phyloP scores from a whole-genome alignment of 2,888 invertebrate species.

The Agriotes lineatus region DNA sequence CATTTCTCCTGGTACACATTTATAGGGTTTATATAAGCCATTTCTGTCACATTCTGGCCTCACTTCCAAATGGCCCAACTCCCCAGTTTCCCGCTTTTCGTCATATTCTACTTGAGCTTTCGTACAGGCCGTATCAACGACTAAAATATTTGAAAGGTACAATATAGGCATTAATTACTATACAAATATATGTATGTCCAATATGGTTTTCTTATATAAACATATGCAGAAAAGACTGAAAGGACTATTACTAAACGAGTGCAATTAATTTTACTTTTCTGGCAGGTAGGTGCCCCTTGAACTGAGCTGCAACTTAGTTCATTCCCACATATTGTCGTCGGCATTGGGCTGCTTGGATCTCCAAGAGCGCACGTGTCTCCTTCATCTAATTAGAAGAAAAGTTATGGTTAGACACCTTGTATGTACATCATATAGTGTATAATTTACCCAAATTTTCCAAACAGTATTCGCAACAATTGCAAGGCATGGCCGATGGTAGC shows the following conservation, averaged over 20 bases:
- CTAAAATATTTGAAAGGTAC: no score
- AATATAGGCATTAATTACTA: no score
- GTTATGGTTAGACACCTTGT: neutral
- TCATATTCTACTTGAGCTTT: slow-evolving; percentile 67
- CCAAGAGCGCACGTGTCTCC: slow-evolving; percentile 67
- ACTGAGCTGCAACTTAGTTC: slow-evolving; percentile 70
- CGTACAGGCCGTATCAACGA: slow-evolving; percentile 56
- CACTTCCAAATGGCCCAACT: slow-evolving; percentile 69
- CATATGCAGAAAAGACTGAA: no score
- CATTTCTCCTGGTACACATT: slow-evolving; percentile 78
- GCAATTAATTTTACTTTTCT: slow-evolving; percentile 64
- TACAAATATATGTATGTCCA: no score
- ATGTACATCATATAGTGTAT: neutral
- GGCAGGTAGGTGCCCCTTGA: no score
- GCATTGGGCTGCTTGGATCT: slow-evolving; percentile 66
- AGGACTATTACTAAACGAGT: no score
- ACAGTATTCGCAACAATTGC: slow-evolving; percentile 76
- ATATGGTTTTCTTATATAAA: no score
- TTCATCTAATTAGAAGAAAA: slow-evolving; percentile 63
- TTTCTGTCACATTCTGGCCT: slow-evolving; percentile 74
- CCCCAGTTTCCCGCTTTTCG: slow-evolving; percentile 64
- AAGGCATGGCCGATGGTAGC: slow-evolving; percentile 71
- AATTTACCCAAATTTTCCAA: slow-evolving; percentile 69
- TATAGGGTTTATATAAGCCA: slow-evolving; percentile 70
- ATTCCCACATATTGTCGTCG: slow-evolving; percentile 72